Base-by-base conservation (phyloP, 2,888 invertebrate species). In the Leucoptera coffeella region DNA sequence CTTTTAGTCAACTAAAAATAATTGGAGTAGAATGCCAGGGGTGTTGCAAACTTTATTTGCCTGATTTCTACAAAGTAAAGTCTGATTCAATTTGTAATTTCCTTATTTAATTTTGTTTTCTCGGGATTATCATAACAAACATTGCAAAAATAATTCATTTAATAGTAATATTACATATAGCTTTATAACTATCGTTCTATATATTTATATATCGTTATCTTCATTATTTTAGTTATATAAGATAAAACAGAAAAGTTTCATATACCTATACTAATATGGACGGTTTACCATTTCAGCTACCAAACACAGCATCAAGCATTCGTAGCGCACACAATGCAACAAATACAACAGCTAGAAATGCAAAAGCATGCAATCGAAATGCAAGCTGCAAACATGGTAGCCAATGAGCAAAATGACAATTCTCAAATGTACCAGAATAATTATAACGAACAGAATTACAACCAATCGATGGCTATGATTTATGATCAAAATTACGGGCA, bases 291-390 rank as follows among this genome's bases (percentile, higher is more conserved):
- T 55, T 65, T 29, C 47, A 83, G 82, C 42, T 90, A 93, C 45
- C 86, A 92, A 62, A 80, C 86, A 22, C 97, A 99, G 50, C 97
- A 99, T 65, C 88, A 93, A 55, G 89, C 94, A 8, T 97, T 94
- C 52, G 87, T 92, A 8, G 78, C 83, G 30, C 97, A 97, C 61
- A 86, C 94, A 4, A 74, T 86, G 58, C 84, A 88, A 47, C 91
- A 91, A 56, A 88, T 93, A 41, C 83, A 87, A 43, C 86, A 82
- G 40, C 64, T 86, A 26, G 87, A 90, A 47, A 81, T 85, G 50
- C 87, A 88, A 48, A 86, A 82, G 42, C 77, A 80, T 36, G 73
- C 74, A 1, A 50, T 82, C 17, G 80, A 82, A 36, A 43, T 69
- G 58, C 72, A 50, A 40, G 69, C 45, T 34, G 42, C 3, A 40